Percentiles rank a stretch among this genome's conserved stretches.
Evolutionary conservation across 1,140 invertebrate genomes (phyloP).

Genomic region (Elymnias hypermnestra): DNA sequence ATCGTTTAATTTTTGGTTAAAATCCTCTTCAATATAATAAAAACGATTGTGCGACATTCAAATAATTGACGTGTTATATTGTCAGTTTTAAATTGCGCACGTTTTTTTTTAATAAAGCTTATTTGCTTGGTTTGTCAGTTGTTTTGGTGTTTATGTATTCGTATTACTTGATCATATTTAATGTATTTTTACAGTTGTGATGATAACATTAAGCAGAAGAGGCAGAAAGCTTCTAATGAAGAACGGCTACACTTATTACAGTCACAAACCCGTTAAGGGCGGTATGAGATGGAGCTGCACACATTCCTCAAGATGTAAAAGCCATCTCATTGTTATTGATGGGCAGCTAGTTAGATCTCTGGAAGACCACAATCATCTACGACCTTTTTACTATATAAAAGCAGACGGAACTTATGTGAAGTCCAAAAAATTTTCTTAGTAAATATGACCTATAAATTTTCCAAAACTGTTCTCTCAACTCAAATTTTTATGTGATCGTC

Average conservation of each 20-base stretch:
- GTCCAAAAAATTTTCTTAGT: not conserved
- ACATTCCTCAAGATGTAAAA: slow-evolving; percentile 18
- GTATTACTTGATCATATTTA: too few species aligned
- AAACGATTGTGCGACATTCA: too few species aligned
- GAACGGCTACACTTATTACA: slow-evolving; percentile 21
- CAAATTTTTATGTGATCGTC: too few species aligned
- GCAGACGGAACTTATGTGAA: slow-evolving; percentile 24
- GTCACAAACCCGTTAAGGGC: slow-evolving; percentile 3
- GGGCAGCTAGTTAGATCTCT: slow-evolving; percentile 6
- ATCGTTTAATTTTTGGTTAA: too few species aligned
- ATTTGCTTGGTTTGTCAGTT: too few species aligned
- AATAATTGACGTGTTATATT: too few species aligned
- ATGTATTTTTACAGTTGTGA: slow-evolving; percentile 8
- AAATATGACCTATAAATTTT: not conserved
- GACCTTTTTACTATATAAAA: slow-evolving; percentile 8
- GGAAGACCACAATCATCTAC: slow-evolving; percentile 21
- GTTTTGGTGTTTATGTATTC: too few species aligned
- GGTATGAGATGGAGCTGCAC: slow-evolving; percentile 29
- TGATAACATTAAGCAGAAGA: slow-evolving; percentile 4
- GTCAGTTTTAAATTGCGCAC: too few species aligned
- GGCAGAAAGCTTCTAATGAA: slow-evolving; percentile 8
- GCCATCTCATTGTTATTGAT: slow-evolving; percentile 16
- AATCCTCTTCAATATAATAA: too few species aligned
- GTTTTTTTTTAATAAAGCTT: too few species aligned
- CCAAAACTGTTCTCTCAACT: too few species aligned